A percentile compares a stretch with the other conserved stretches of the same genome.
Conservation (phyloP, 2,113 vertebrate genomes). For the Opisthocomus hoazin region DNA sequence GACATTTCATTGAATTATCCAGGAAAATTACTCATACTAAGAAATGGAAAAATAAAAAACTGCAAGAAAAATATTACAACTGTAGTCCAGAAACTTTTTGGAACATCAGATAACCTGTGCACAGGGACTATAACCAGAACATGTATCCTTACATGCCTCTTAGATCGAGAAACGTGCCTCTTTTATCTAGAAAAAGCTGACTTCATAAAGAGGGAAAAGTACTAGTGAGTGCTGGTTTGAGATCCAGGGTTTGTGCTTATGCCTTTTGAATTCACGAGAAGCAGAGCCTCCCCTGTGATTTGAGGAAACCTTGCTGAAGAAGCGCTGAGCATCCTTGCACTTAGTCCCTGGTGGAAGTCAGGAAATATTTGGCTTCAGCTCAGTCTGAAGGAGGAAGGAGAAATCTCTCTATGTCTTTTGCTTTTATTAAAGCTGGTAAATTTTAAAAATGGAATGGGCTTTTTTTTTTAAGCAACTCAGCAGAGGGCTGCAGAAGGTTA, state of each 20-base stretch:
- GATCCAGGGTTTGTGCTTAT: neutral
- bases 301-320: neutral
- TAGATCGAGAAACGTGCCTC: neutral
- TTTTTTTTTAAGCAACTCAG: neutral
- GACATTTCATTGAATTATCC: neutral
- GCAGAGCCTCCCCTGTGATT: neutral
- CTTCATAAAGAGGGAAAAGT: neutral
- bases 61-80: neutral
- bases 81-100: neutral
- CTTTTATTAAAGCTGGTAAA: neutral
- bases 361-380: neutral
- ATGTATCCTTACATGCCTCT: accelerated
- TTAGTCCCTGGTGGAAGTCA: neutral
- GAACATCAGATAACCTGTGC: neutral
- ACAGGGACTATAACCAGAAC: neutral
- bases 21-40: neutral
- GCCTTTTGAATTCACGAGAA: neutral
- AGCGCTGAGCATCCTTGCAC: neutral
- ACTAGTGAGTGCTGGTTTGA: neutral
- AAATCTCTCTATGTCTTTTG: neutral
- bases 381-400: neutral
- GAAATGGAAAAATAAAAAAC: neutral
- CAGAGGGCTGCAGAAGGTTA: neutral
- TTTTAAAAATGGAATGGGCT: neutral
- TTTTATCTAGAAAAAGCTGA: neutral